Evolutionary conservation across 2,797 vertebrate species (phyloP), one percentile per base, ranked within the genome.

Genomic region (Trematomus bernacchii): DNA sequence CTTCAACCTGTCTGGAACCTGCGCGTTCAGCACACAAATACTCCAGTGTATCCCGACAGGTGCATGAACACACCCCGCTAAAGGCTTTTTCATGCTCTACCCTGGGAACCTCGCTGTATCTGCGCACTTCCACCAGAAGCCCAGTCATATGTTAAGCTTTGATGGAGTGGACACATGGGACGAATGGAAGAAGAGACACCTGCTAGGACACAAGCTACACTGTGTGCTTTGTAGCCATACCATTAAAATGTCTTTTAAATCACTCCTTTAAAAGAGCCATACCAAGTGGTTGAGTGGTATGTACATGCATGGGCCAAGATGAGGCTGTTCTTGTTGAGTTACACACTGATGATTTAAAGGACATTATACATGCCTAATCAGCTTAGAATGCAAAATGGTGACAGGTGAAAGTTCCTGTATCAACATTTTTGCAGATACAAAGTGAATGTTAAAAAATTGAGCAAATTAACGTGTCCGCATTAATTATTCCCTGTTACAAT

Each of bases 151-250:
- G 80, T 80, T 59, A 30, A 16, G 67, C 58, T 82, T 65, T 88
- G 80, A 91, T 79, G 77, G 78, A 85, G 71, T 51, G 70, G 78
- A 83, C 88, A 91, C 59, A 81, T 83, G 83, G 70, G 69, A 73
- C 52, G 37, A 43, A 48, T 66, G 42, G 66, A 69, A 61, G 63
- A 66, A 23, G 51, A 74, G 37, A 79, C 84, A 78, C 63, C 80
- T 81, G 84, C 70, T 71, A 55, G 3, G 47, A 76, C 37, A 80
- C 30, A 77, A 33, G 43, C 51, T 48, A 6, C 15, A n/a, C 42
- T 69, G 21, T 71, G 48, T 43, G 33, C 48, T 58, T 65, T 59
- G 42, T 47, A 27, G 7, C 11, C 43, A 18, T 5, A 66, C 64
- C 53, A 65, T 23, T 61, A 70, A 72, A 58, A 43, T 52, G 11